Evolutionary conservation across 2,797 vertebrate species (phyloP).

Genomic region (Alcedo quadribrachys): DNA sequence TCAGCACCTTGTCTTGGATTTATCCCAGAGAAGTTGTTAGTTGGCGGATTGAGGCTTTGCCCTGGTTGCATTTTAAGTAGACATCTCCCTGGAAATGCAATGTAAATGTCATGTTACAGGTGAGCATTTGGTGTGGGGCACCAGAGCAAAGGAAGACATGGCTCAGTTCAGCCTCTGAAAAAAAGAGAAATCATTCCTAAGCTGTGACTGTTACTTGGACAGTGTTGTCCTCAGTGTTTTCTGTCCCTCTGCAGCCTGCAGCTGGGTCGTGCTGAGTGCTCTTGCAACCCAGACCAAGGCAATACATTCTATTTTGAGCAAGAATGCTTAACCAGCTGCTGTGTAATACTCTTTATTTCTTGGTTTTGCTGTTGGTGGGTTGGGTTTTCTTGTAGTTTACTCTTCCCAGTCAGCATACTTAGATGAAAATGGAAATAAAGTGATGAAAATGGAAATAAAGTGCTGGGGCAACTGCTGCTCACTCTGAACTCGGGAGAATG

Average conservation of each 20-base stretch:
- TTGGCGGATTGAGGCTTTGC: background rate
- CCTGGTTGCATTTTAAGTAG: conserved; percentile 57
- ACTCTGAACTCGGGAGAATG: background rate
- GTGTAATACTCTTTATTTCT: background rate
- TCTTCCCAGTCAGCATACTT: background rate
- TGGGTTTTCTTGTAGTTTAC: background rate
- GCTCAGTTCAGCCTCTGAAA: background rate
- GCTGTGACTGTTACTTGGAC: background rate
- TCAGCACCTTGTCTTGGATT: background rate
- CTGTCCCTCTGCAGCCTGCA: background rate
- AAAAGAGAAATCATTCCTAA: background rate
- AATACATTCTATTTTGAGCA: background rate
- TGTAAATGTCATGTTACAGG: background rate
- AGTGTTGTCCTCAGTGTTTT: rapidly evolving
- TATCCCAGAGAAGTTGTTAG: background rate
- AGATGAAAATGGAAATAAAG: background rate
- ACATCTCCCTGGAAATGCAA: conserved; percentile 9
- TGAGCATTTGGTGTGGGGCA: background rate
- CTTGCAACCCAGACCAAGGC: background rate
- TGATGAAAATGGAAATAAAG: background rate
- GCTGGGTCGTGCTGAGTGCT: background rate
- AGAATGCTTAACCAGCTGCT: background rate
- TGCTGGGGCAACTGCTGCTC: background rate
- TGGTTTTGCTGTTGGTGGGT: background rate
- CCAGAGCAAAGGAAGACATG: background rate